A percentile compares a stretch with the other conserved stretches of the same genome.
Evolutionary conservation across 2,797 vertebrate species (phyloP).

Genomic region (Ctenopoma kingsleyae): DNA sequence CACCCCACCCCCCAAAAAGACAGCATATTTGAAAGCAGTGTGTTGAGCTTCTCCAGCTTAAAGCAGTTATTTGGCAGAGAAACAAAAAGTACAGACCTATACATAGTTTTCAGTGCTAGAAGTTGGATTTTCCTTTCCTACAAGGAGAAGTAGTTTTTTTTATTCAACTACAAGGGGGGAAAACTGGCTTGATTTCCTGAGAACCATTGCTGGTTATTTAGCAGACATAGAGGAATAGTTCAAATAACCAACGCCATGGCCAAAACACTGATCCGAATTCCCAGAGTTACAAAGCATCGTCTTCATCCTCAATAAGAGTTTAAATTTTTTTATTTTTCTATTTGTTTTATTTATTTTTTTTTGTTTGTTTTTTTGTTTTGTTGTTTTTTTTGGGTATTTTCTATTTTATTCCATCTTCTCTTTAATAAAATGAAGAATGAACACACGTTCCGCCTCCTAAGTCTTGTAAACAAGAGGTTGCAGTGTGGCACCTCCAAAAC

Average conservation of each 20-base stretch:
- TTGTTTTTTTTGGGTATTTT: conserved; percentile 57
- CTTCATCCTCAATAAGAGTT: conserved; percentile 88
- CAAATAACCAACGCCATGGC: conserved; percentile 91
- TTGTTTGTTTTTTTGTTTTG: conserved; percentile 53
- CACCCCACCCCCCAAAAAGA: conserved; percentile 90
- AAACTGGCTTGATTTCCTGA: conserved; percentile 98
- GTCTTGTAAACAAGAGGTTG: conserved; percentile 99
- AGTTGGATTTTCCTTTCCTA: conserved; percentile 96
- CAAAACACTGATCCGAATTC: conserved; percentile 98
- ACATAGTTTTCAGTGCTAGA: conserved; percentile 97
- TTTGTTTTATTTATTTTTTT: conserved; percentile 60
- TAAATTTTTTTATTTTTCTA: conserved; percentile 47
- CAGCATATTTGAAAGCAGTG: conserved; percentile 93
- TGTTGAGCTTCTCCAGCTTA: conserved; percentile 94
- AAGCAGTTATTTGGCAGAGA: conserved; percentile 99
- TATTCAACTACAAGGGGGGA: conserved; percentile 87
- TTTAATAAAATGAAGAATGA: conserved; percentile 99
- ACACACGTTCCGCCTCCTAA: conserved; percentile 92
- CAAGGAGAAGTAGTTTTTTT: conserved; percentile 89
- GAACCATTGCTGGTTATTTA: conserved; percentile 99
- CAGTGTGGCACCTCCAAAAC: conserved; percentile 92
- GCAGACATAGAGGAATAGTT: conserved; percentile 93
- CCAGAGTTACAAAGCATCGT: conserved; percentile 99
- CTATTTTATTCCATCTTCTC: conserved; percentile 72
- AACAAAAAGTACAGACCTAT: conserved; percentile 93